A percentile compares a stretch with the other conserved stretches of the same genome.
phyloP scores from a whole-genome alignment of 2,888 invertebrate genomes.

The Sericinus montela region DNA sequence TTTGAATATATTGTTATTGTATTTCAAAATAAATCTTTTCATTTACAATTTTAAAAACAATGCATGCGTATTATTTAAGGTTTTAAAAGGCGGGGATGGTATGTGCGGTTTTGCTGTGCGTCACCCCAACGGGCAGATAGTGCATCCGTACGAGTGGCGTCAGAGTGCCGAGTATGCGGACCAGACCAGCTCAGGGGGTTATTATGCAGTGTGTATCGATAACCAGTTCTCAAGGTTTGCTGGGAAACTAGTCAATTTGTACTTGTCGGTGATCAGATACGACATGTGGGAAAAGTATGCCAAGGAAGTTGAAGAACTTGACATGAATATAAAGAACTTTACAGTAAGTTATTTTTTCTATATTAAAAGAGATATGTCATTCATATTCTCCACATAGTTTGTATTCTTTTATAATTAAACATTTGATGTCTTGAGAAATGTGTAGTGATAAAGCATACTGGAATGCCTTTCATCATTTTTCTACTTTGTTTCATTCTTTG shows the following conservation, averaged over 20 bases:
- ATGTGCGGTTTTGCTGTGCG: conserved; percentile 95
- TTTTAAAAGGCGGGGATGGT: conserved; percentile 94
- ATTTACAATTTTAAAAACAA: no score
- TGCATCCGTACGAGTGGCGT: conserved; percentile 94
- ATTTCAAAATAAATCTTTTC: neutral
- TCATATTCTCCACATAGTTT: no score
- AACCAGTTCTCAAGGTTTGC: conserved; percentile 96
- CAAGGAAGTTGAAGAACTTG: conserved; percentile 91
- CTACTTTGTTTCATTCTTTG: no score
- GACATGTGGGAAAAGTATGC: conserved; percentile 96
- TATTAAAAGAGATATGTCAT: no score
- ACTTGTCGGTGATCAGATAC: conserved; percentile 93
- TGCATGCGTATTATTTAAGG: conserved; percentile 77
- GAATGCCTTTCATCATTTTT: no score
- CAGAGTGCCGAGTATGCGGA: conserved; percentile 94
- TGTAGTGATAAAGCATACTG: no score
- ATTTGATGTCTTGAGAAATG: no score
- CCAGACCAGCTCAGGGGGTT: conserved; percentile 88
- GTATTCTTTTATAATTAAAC: no score
- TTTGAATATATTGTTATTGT: no score
- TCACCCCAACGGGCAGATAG: conserved; percentile 90
- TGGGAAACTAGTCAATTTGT: conserved; percentile 92
- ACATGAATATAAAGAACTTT: conserved; percentile 93
- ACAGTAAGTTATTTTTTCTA: conserved; percentile 81
- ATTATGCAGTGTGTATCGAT: conserved; percentile 94